Base-by-base conservation (phyloP, 2,797 vertebrate genomes). In the Manis crassicaudata region DNA sequence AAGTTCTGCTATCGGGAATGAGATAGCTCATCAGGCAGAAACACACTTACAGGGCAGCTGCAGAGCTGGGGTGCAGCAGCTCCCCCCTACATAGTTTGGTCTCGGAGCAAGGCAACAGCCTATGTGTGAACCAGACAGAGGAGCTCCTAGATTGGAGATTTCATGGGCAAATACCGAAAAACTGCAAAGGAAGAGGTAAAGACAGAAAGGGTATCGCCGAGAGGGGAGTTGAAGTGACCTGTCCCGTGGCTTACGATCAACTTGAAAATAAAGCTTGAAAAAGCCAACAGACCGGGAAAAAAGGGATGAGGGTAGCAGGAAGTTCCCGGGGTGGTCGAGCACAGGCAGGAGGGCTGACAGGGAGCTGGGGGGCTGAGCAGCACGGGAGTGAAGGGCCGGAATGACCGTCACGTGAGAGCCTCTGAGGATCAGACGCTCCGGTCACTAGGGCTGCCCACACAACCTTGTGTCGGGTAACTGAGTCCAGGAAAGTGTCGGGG, bases 221-320 rank as follows among this genome's bases (percentile, higher is more conserved):
- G 60, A 72, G 6, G 82, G 70, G 12, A 91, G 35, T 62, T 54
- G 35, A 32, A 9, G 40, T 54, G 54, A 56, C 12, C 40, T 54
- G 8, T 65, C 27, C 46, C 21, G 0, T n/a, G 60, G 50, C 50
- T 81, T 81, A 56, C 35, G 75, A 54, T 50, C 4, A 4, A 40
- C 32, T 60, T 68, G 67, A 20, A 91, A 87, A 81, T 70, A 90
- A 91, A 85, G 52, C 21, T 35, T 68, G 82, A 82, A 85, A 76
- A 63, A 54, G 20, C 7, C 21, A 65, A 52, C 2, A n/a, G 50
- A 13, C 21, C 40, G 54, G 29, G 35, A 82, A 37, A 35, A 91
- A 87, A 79, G 35, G 81, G 37, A 85, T 18, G 4, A 32, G 43
- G 32, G 21, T 68, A 27, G 60, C 65, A 27, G 40, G 6, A 65